Evolutionary conservation across 1,140 invertebrate species (phyloP).

Genomic region (Mactra quadrangularis): DNA sequence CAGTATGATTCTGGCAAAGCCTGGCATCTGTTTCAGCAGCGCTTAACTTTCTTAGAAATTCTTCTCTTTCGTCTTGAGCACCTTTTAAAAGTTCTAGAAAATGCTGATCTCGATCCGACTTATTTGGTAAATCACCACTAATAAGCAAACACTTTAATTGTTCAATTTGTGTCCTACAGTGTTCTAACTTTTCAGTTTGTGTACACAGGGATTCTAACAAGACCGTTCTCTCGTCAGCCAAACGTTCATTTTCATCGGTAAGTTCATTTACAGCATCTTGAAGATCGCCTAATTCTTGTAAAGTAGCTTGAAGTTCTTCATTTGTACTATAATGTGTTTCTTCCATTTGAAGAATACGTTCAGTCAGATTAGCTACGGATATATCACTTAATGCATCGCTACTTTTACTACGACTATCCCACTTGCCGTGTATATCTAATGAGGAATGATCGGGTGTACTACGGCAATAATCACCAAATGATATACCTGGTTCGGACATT

Average conservation of each 20-base stretch:
- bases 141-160: slow-evolving; percentile 87
- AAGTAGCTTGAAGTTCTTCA: slow-evolving; percentile 96
- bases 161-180: slow-evolving; percentile 85
- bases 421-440: slow-evolving; percentile 82
- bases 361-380: slow-evolving; percentile 95
- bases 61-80: slow-evolving; percentile 87
- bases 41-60: slow-evolving; percentile 87
- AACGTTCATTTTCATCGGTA: slow-evolving; percentile 93
- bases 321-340: slow-evolving; percentile 95
- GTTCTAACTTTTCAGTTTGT: slow-evolving; percentile 95
- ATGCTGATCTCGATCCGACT: slow-evolving; percentile 91
- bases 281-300: slow-evolving; percentile 95
- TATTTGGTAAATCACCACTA: slow-evolving; percentile 81
- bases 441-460: slow-evolving; percentile 76
- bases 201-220: slow-evolving; percentile 95
- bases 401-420: slow-evolving; percentile 94
- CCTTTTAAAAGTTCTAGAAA: slow-evolving; percentile 93
- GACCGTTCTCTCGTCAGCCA: slow-evolving; percentile 94
- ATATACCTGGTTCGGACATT: slow-evolving; percentile 86
- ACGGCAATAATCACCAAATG: slow-evolving; percentile 75
- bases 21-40: slow-evolving; percentile 82
- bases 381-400: slow-evolving; percentile 90
- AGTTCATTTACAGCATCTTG: slow-evolving; percentile 93
- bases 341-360: slow-evolving; percentile 95
- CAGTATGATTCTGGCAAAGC: slow-evolving; percentile 85